Base-by-base conservation (phyloP, 2,797 vertebrate species). In the Falco biarmicus region DNA sequence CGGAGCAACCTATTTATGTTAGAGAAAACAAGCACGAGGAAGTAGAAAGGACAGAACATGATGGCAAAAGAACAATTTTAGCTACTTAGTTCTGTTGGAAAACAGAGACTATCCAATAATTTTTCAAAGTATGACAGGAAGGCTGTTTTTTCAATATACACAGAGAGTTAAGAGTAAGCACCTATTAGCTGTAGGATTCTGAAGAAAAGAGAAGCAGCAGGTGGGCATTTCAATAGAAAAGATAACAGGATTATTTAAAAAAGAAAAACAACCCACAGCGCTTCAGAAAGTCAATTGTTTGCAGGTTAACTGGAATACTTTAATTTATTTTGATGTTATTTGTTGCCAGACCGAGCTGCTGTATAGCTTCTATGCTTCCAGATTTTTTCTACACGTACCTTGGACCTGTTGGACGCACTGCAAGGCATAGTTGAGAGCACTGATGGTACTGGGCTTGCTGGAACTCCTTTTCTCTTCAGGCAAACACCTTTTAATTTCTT, bases 331-430 rank as follows among this genome's bases (percentile, higher is more conserved):
- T 31, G 73, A 48, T 32, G 39, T 19, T 70, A 26, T 57, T 60
- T 74, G 56, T 16, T 47, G 37, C 61, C 45, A 83, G 37, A 71
- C 12, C 4, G 51, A 2, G 21, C 11, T 51, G 21, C 18, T 74
- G 4, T 4, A 68, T 0, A 47, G 19, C 13, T 60, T 59, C 43
- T 25, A 41, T 0, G 11, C 26, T 45, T 66, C 17, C 48, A 77
- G 24, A 9, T 17, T 65, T 88, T 64, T 48, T 32, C 34, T 37
- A 24, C 19, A 80, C 88, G 15, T 92, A 99, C 99, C 98, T 98
- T 99, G 99, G 21, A 99, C 98, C 82, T 99, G 98, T 87, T 98
- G 98, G 60, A 99, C 98, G 86, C 99, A 99, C 87, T 92, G 89
- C 50, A 98, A 95, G 34, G 98, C 98, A 2, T 98, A 98, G 78